Evolutionary conservation across 2,113 vertebrate species (phyloP), one percentile per base, ranked within the genome.

Genomic region (Percopsis transmontana): DNA sequence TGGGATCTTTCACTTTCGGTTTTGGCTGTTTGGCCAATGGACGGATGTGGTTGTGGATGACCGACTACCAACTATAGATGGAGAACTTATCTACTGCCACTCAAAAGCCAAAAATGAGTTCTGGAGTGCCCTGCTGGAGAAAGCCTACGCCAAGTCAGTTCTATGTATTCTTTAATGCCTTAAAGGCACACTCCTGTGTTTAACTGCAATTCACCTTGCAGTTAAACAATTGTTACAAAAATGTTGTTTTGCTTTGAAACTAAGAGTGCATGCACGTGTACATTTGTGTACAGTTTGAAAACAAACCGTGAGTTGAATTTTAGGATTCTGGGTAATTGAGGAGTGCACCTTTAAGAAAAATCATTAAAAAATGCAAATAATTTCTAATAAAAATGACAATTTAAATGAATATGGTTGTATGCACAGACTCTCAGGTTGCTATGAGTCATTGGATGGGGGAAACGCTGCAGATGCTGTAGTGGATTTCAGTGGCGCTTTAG

Each of bases 21-120:
- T 99, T 87, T 99, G 97, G 96, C 84, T 93, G 73, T 94, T 98
- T 72, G 96, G 95, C 2, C 76, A 94, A 69, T 99, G 96, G 97
- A 82, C 91, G 0, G 96, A 99, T 7, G 96, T 99, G 74, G 95
- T 99, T 58, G 85, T 99, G 24, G 97, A 99, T 45, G 97, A 99
- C 76, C 92, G 93, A 13, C 88, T 99, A 80, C 97, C 97, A 3
- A 96, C 95, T 0, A 72, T 96, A 57, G 81, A 92, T 0, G 92
- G 93, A 57, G 74, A 92, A 10, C 86, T 98, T 67, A 92, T 97
- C 76, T 98, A 95, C 90, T 98, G 96, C 75, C 94, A 85, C 66
- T 98, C 96, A 1, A 96, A 94, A 3, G 70, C 85, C 23, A 86
- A 88, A 42, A 96, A 96, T 19, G 96, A 98, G 65, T 96, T 96